These are phyloP conservation scores for Brachionus paranguensis DNA, from an alignment of 1,140 invertebrate genomes.

Conservation along the genomic window DNA sequence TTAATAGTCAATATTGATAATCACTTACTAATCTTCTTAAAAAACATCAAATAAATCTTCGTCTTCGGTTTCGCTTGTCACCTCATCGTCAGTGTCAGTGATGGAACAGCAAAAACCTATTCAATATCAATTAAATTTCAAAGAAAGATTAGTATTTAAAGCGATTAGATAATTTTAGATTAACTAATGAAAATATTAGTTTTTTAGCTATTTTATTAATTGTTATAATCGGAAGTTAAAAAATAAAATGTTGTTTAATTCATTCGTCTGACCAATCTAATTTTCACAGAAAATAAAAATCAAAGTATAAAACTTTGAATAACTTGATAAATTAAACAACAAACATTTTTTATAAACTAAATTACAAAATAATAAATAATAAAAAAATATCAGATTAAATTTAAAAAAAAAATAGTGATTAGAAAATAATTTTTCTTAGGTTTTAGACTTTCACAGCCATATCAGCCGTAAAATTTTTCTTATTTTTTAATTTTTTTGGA, in stretches of 20 bases:
- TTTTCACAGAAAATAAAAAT: not conserved
- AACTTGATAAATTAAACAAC: not conserved
- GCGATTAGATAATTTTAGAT: not conserved
- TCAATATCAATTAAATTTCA: not conserved
- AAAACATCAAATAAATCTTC: not conserved
- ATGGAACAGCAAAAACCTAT: not conserved
- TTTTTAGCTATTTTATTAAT: not conserved
- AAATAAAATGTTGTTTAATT: conserved; percentile 12
- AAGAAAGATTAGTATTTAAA: not conserved
- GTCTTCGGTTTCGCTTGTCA: not conserved
- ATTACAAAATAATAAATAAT: not conserved
- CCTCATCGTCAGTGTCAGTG: not conserved
- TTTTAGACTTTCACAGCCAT: not conserved
- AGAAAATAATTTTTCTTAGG: not conserved
- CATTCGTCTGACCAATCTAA: not conserved
- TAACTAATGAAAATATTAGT: not conserved
- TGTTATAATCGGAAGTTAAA: not conserved
- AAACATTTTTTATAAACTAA: not conserved
- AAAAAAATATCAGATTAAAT: not conserved
- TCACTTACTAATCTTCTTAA: not conserved
- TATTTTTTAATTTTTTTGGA: not conserved
- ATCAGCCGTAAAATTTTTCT: not conserved
- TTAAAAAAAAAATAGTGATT: not conserved
- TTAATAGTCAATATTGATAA: not conserved
- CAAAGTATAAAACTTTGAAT: not conserved